Conservation (phyloP, 2,888 invertebrate genomes). For the Sinelater perroti region DNA sequence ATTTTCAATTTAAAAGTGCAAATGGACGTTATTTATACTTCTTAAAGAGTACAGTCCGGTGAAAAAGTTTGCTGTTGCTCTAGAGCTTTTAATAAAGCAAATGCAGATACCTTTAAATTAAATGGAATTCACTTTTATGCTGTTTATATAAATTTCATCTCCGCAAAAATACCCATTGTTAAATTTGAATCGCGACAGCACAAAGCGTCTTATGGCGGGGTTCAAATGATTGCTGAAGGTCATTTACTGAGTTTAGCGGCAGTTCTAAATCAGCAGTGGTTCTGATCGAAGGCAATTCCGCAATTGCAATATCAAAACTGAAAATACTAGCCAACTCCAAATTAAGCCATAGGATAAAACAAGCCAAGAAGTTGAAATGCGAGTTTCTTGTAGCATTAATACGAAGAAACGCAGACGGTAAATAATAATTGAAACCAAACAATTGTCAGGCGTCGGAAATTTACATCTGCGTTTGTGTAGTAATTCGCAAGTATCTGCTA, state of each 20-base stretch:
- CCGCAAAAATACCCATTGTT: constrained; percentile 9
- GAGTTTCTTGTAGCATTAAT: not conserved
- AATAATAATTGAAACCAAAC: not conserved
- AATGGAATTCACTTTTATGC: constrained; percentile 12
- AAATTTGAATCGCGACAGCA: constrained; percentile 9
- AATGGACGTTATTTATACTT: constrained; percentile 19
- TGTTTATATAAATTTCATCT: constrained; percentile 13
- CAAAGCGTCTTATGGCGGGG: constrained; percentile 13
- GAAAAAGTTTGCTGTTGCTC: constrained; percentile 9
- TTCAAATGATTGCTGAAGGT: constrained; percentile 14
- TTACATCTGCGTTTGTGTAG: constrained; percentile 6
- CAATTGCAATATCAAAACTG: not conserved
- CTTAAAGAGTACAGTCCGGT: constrained; percentile 12
- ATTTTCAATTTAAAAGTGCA: constrained; percentile 23
- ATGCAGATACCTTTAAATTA: constrained; percentile 7
- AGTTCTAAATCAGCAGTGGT: constrained; percentile 2
- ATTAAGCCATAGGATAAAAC: no score
- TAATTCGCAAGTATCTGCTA: constrained; percentile 13
- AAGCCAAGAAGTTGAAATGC: no score
- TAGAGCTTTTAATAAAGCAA: constrained; percentile 15
- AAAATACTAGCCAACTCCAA: no score
- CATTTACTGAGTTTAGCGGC: constrained; percentile 5
- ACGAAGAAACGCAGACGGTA: not conserved
- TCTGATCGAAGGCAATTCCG: no score
- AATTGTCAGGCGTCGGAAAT: not conserved